Base-by-base conservation (phyloP, 2,113 vertebrate species). In the Sylvietta virens region DNA sequence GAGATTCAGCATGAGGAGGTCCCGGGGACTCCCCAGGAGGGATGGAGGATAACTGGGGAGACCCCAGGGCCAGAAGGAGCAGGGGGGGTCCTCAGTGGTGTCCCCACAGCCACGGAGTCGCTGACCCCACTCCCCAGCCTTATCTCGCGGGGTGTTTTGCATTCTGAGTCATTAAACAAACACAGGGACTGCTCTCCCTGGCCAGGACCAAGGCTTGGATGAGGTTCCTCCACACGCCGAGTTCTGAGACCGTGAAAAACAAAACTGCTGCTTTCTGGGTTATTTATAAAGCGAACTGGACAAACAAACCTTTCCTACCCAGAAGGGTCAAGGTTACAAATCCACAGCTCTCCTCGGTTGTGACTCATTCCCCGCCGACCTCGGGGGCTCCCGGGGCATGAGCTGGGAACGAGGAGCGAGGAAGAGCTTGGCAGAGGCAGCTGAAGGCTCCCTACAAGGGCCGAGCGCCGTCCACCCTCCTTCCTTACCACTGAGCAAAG, bases 251-350 rank as follows among this genome's bases (percentile, higher is more conserved):
- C 28, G 2, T 8, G 61, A 33, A 90, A 87, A 88, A 93, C 82
- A 93, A 86, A 92, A 54, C 71, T 60, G 91, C 31, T 65, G 79
- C 67, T 67, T 51, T 76, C 40, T 26, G 86, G 45, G 58, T 88
- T 86, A 88, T 90, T 95, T 95, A 80, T 83, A 91, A 80, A 86
- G 67, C 76, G 26, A 61, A 54, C 10, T 44, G 71, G 44, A 83
- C 91, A 92, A 95, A 94, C 24, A 92, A 85, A 72, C 88, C 60
- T 86, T 73, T 88, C 88, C 79, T 79, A 42, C 39, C 6, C 88
- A 11, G 62, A 31, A n/a, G 0, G 6, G 61, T 44, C 91, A 77
- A 90, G 94, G 89, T 60, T 90, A 28, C 2, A 33, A 69, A 69
- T 47, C 82, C 71, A 44, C 9, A 48, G 50, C 21, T 94, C 86